Conservation (phyloP, 2,888 invertebrate genomes). For the Andrena praecox region DNA sequence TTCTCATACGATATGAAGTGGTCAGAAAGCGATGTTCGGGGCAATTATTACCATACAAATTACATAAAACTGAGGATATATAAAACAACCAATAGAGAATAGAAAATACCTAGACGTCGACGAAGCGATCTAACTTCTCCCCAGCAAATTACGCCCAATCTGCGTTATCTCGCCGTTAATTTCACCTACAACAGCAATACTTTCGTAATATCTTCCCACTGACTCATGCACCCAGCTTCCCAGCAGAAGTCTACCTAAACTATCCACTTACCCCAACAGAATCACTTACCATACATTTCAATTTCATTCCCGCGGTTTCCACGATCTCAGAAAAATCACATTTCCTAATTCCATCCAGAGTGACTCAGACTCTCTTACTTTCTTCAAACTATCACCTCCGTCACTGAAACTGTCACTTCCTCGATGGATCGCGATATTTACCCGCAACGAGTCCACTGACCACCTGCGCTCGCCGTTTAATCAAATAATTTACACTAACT, state of each 20-base stretch:
- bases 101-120: no score
- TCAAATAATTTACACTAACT: slow-evolving; percentile 17
- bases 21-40: no score
- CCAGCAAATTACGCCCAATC: no score
- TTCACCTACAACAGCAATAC: neutral
- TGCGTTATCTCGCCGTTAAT: neutral
- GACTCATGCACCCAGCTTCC: no score
- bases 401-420: slow-evolving; percentile 3
- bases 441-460: neutral
- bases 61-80: no score
- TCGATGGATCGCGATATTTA: neutral
- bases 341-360: slow-evolving; percentile 1
- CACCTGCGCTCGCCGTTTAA: neutral
- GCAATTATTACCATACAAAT: no score
- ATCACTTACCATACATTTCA: neutral
- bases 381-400: neutral
- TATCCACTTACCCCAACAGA: no score
- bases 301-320: neutral
- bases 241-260: no score
- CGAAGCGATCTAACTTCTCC: no score
- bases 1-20: no score
- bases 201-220: no score
- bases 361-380: neutral
- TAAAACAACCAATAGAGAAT: no score
- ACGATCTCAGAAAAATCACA: neutral